Base-by-base conservation (phyloP, 2,888 invertebrate genomes). In the Eupithecia dodoneata region DNA sequence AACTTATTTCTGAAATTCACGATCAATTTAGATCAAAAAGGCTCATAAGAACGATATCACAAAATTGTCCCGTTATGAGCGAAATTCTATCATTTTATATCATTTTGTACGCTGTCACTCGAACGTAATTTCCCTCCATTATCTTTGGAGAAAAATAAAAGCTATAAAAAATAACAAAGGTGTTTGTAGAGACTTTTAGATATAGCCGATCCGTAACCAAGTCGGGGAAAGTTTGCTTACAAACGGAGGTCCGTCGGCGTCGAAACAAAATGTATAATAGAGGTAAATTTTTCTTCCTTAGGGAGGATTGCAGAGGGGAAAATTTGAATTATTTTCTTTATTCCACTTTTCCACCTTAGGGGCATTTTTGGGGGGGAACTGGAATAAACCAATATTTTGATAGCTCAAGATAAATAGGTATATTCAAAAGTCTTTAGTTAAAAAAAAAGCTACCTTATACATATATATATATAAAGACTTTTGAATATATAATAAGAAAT, bases 121-220 rank as follows among this genome's bases (percentile, higher is more conserved):
- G 67, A 49, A 73, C 73, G 78, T 76, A 76, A 80, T 81, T 77
- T 78, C 63, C 75, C 78, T 75, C 69, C 78, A 77, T 79, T 81
- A 79, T 76, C 71, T 72, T 80, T 71, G 77, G 65, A 71, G 72
- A 78, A 71, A 73, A 79, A 77, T 71, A 70, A 78, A 73, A 47
- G 71, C 42, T 70, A 71, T 75, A 75, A 74, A 73, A 74, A 76
- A 79, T 79, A 79, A 79, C 74, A 78, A 78, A 77, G 71, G 75
- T 76, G 72, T 74, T 69, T 45, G 18, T 5, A 47, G 4, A 12
- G 47, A 18, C n/a, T 3, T n/a, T 70, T 49, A 12, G 12, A 4
- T 49, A 18, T 12, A 18, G 10, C 47, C 70, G 70, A 47, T 30
- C 30, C 70, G 70, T 69, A n/a, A 45, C 7, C 44, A 13, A 65